Base-by-base conservation (phyloP, 2,888 invertebrate species). In the Harpagoxenus sublaevis region DNA sequence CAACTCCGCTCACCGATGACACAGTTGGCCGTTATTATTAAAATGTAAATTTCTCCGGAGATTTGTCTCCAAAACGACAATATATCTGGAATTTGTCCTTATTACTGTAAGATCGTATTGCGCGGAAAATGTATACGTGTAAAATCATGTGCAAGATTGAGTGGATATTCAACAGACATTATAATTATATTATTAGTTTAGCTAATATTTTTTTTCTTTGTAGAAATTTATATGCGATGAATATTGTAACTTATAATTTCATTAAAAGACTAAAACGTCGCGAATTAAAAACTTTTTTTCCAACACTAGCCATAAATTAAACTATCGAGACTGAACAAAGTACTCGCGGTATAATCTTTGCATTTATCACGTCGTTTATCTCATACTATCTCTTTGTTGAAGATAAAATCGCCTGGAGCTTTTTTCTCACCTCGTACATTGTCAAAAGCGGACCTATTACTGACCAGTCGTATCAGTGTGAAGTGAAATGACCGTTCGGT, bases 41-140 rank as follows among this genome's bases (percentile, higher is more conserved):
- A 91, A 91, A 91, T 91, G 91, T 90, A 89, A 90, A 91, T 91
- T 88, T 86, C 77, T 39, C 81, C 82, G 77, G 62, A 84, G 89
- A 86, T 89, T 90, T 87, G 85, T 86, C 63, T 77, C 70, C 23
- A 23, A 73, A 23, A 73, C 28, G 60, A 79, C 68, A 70, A 48
- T 55, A 81, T 68, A 81, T 68, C 45, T 70, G 81, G 45, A 79
- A 65, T 73, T 79, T 51, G 63, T 68, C 15, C 51, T 62, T 75
- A 63, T 71, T 71, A 60, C 60, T 62, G 60, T 81, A 81, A 48
- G 28, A 81, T 81, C 39, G 60, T 62, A 71, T 53, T 35, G 53
- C 53, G 53, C 53, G 15, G 23, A 42, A 48, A 63, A 55, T 73
- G 51, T 73, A 73, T 73, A 73, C 55, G 18, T 51, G 45, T 48